Percentiles rank a stretch among this genome's conserved stretches.
phyloP scores from a whole-genome alignment of 2,113 vertebrate genomes.

The Notiomystis cincta region DNA sequence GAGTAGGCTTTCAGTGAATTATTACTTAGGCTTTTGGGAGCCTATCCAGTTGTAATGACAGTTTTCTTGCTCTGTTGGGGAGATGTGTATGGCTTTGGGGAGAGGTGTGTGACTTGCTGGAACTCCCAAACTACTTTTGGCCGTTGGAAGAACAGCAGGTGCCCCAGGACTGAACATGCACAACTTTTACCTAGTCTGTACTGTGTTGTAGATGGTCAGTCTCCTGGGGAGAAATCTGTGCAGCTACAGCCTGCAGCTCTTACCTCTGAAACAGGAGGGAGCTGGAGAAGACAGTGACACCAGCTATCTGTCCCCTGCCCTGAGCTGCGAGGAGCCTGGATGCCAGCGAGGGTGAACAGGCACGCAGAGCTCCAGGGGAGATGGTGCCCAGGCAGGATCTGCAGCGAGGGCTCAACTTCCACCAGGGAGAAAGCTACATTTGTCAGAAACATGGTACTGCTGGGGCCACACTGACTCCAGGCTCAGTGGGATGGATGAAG shows the following conservation, averaged over 20 bases:
- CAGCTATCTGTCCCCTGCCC: not conserved
- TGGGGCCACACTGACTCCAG: not conserved
- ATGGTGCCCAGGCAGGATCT: not conserved
- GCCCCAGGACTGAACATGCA: not conserved
- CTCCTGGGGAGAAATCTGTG: not conserved
- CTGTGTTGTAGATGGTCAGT: not conserved
- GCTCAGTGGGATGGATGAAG: not conserved
- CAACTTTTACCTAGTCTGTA: not conserved
- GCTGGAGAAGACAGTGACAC: not conserved
- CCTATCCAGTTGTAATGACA: not conserved
- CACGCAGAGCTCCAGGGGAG: not conserved
- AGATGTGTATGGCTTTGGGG: not conserved
- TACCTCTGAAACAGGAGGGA: not conserved
- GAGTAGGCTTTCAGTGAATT: not conserved
- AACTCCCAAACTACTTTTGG: not conserved
- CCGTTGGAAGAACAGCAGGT: not conserved
- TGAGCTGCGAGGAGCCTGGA: not conserved
- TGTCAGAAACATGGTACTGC: not conserved
- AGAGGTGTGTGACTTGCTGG: not conserved
- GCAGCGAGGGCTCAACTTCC: not conserved
- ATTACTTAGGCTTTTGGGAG: not conserved
- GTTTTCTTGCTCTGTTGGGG: not conserved
- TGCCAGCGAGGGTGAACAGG: not conserved
- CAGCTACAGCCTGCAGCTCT: not conserved
- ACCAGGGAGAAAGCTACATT: not conserved